These are phyloP conservation scores for Gavia stellata DNA, from an alignment of 2,113 vertebrate genomes.

Conservation along the genomic window DNA sequence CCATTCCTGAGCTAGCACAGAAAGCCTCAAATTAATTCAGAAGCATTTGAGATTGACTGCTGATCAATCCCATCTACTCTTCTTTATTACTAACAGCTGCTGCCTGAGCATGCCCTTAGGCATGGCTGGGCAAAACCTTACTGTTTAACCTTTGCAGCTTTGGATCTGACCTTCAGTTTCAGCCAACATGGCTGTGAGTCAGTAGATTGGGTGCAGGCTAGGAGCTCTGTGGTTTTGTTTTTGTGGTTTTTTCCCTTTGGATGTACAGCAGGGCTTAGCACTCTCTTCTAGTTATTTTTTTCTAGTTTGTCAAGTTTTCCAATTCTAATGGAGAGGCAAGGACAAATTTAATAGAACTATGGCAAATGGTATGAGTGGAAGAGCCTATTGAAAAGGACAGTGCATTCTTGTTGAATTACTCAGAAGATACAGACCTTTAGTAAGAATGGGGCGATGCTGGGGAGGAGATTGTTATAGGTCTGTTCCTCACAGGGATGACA, in stretches of 20 bases:
- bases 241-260: background rate
- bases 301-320: background rate
- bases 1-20: background rate
- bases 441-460: background rate
- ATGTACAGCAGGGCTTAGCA: background rate
- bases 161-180: background rate
- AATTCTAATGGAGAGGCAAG: background rate
- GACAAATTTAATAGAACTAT: background rate
- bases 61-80: background rate
- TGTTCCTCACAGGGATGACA: background rate
- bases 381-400: background rate
- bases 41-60: background rate
- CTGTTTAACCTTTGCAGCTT: background rate
- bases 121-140: background rate
- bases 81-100: background rate
- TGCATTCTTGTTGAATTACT: background rate
- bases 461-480: background rate
- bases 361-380: background rate
- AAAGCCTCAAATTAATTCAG: background rate
- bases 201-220: background rate
- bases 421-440: background rate
- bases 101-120: background rate
- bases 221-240: background rate
- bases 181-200: background rate
- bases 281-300: background rate